Evolutionary conservation across 1,140 invertebrate genomes (phyloP).

Genomic region (Cephus cinctus): DNA sequence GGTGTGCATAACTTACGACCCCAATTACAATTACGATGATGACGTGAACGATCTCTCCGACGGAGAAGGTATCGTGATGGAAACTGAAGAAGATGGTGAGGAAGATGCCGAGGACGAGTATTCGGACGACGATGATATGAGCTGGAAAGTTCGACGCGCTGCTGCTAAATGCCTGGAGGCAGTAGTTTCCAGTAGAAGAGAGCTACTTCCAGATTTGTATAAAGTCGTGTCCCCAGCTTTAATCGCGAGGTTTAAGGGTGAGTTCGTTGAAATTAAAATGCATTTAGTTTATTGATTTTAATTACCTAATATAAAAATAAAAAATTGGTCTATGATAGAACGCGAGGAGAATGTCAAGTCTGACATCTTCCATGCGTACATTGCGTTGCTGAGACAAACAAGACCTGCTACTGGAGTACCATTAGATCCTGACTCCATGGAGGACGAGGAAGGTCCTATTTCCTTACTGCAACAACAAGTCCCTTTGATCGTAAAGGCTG

Average conservation of each 20-base stretch:
- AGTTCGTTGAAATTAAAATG: conserved; percentile 3
- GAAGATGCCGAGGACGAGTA: conserved; percentile 91
- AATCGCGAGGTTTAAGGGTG: conserved; percentile 90
- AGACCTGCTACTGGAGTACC: conserved; percentile 66
- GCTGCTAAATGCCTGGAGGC: conserved; percentile 97
- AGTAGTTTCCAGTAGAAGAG: conserved; percentile 87
- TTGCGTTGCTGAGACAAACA: conserved; percentile 88
- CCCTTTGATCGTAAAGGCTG: conserved; percentile 78
- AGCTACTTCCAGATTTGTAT: conserved; percentile 90
- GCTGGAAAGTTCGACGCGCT: conserved; percentile 94
- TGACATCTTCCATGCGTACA: conserved; percentile 96
- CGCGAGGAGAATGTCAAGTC: conserved; percentile 98
- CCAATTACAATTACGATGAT: conserved; percentile 97
- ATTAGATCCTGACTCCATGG: conserved; percentile 76
- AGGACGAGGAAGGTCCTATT: conserved; percentile 73
- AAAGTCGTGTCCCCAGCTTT: conserved; percentile 83
- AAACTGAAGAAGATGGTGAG: conserved; percentile 68
- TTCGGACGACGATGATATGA: conserved; percentile 99
- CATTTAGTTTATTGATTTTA: neutral
- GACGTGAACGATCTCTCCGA: conserved; percentile 66
- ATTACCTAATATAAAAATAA: neutral
- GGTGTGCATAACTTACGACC: conserved; percentile 94
- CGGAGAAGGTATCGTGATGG: conserved; percentile 65
- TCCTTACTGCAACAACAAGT: conserved; percentile 72
- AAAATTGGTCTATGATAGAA: conserved; percentile 62